Evolutionary conservation across 2,797 vertebrate species (phyloP), one percentile per base, ranked within the genome.

Genomic region (Enteromius anoplus): DNA sequence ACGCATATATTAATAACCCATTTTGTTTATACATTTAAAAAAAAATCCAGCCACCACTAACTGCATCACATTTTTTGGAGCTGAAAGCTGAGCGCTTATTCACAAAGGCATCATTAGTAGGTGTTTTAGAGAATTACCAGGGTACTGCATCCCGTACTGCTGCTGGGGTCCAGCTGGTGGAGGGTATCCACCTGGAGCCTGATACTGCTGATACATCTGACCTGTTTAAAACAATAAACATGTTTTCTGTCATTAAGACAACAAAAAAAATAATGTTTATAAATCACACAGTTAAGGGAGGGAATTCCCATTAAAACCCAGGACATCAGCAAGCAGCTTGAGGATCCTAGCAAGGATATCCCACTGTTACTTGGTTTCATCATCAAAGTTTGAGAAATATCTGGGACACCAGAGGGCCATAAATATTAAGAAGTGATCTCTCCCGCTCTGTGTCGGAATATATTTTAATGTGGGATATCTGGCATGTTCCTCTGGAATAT

Each of bases 161-260:
- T 96, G 97, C 87, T 96, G 96, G 79, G 96, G 0, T 49, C 87
- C 92, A 21, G 91, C 93, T 26, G 96, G 95, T 86, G 94, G 94
- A 29, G 97, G 95, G 72, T 99, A 99, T 86, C 96, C 95, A n/a
- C 96, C 95, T 91, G 97, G 97, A 84, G 96, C 95, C 85, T 96
- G 96, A 92, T 99, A 99, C 93, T 98, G 97, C 65, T 96, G 98
- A 90, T 99, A 99, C 91, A 98, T 94, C 88, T 98, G 97, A 91
- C 98, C 98, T 99, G 88, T 84, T 89, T 82, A 90, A 64, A 17
- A 17, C 11, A 78, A 14, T 34, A 84, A 47, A 65, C 9, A n/a
- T 1, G 19, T 55, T 40, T 73, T 55, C 15, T 71, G 49, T 60
- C n/a, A 45, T 51, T 60, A 79, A 7, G 17, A 55, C 32, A 65